Evolutionary conservation across 2,797 vertebrate genomes (phyloP).

Genomic region (Coreius guichenoti): DNA sequence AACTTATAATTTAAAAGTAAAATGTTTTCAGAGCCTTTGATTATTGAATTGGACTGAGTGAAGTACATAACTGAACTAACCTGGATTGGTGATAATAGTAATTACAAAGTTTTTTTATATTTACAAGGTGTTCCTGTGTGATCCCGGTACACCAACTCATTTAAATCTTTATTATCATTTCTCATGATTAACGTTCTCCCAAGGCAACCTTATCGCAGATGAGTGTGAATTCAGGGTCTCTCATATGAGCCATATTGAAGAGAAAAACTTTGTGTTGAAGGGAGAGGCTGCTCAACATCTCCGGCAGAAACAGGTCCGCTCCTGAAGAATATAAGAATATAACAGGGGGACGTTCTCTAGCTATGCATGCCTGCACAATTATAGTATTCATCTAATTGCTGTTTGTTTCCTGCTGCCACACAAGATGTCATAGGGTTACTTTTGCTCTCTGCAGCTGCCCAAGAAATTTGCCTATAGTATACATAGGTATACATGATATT

Average conservation of each 20-base stretch:
- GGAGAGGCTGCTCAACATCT: conserved; percentile 53
- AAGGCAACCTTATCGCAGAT: conserved; percentile 18
- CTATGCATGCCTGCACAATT: conserved; percentile 46
- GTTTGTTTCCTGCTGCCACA: conserved; percentile 62
- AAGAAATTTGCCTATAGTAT: not conserved
- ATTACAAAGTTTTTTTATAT: conserved; percentile 42
- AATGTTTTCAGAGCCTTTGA: not conserved
- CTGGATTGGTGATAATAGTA: conserved; percentile 10
- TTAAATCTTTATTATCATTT: conserved; percentile 48
- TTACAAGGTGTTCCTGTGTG: conserved; percentile 30
- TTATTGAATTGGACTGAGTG: conserved; percentile 10
- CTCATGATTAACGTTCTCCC: conserved; percentile 43
- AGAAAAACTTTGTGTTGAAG: conserved; percentile 27
- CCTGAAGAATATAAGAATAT: conserved; percentile 42
- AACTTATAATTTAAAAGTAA: not conserved
- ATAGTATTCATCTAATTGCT: conserved; percentile 60
- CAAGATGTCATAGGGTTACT: conserved; percentile 54
- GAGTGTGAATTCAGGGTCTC: conserved; percentile 7
- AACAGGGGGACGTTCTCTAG: conserved; percentile 39
- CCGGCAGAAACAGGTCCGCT: conserved; percentile 26
- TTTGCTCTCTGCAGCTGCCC: not conserved
- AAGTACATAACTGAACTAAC: conserved; percentile 9
- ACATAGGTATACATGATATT: not conserved
- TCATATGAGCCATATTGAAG: conserved; percentile 24
- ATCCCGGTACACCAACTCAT: conserved; percentile 33